These are phyloP conservation scores for Nothocercus julius DNA, from an alignment of 2,113 vertebrate genomes.

Conservation along the genomic window DNA sequence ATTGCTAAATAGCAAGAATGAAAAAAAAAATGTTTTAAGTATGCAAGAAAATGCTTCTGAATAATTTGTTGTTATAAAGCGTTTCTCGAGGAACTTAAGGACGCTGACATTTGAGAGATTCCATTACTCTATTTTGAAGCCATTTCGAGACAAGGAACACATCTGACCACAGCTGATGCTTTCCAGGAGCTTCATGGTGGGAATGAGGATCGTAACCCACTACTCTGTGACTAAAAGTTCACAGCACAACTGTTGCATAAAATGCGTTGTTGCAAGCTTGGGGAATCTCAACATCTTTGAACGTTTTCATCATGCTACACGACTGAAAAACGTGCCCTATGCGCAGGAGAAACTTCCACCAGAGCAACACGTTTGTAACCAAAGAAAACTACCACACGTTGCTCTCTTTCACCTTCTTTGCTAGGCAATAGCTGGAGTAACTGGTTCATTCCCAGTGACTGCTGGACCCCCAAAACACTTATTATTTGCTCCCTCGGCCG, in stretches of 20 bases:
- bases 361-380: background rate
- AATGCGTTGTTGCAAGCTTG: background rate
- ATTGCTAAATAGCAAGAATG: background rate
- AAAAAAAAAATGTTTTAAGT: background rate
- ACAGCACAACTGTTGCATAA: background rate
- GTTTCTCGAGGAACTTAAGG: background rate
- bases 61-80: background rate
- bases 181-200: background rate
- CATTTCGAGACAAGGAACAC: background rate
- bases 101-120: background rate
- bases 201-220: background rate
- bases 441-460: accelerated
- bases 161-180: background rate
- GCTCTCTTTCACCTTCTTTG: background rate
- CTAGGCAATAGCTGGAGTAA: background rate
- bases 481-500: background rate
- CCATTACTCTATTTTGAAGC: background rate
- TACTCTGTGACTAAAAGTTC: background rate
- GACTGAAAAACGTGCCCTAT: background rate
- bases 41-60: background rate
- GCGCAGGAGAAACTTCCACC: accelerated
- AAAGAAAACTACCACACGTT: no score
- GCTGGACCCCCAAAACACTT: accelerated
- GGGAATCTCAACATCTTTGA: background rate
- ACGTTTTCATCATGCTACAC: background rate